A percentile compares a stretch with the other conserved stretches of the same genome.
Conservation (phyloP, 2,888 invertebrate genomes). For the Sphaerophoria rueppellii region DNA sequence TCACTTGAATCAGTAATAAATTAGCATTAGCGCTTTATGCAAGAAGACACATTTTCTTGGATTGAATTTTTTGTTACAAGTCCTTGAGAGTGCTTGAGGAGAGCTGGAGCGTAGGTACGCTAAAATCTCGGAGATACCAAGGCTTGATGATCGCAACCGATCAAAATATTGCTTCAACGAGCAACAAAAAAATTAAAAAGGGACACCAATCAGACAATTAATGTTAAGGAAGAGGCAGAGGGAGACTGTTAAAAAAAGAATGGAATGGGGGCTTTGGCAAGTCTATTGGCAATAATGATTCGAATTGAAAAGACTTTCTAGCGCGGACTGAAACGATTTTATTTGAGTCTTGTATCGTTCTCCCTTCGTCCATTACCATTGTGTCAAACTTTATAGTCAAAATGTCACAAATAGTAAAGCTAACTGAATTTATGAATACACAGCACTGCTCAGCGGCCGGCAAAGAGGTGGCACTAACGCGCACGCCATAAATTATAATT, state of each 20-base stretch:
- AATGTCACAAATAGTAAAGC: constrained; percentile 71
- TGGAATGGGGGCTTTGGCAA: constrained; percentile 8
- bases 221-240: constrained; percentile 29
- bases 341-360: constrained; percentile 8
- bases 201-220: constrained; percentile 64
- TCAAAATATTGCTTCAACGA: constrained; percentile 68
- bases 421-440: constrained; percentile 71
- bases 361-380: constrained; percentile 64
- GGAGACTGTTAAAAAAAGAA: neutral
- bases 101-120: neutral
- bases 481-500: constrained; percentile 70
- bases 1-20: constrained; percentile 75
- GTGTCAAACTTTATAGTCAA: constrained; percentile 69
- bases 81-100: constrained; percentile 9
- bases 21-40: constrained; percentile 76
- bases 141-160: constrained; percentile 66
- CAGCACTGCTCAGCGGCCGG: constrained; percentile 41
- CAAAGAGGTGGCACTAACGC: constrained; percentile 70
- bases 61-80: constrained; percentile 40
- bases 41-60: constrained; percentile 74
- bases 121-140: constrained; percentile 37
- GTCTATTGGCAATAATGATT: constrained; percentile 61
- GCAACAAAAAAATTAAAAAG: constrained; percentile 40
- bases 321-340: neutral
- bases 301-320: constrained; percentile 44